These are phyloP conservation scores for Coptodon rendalli DNA, from an alignment of 2,113 vertebrate genomes.

Conservation along the genomic window DNA sequence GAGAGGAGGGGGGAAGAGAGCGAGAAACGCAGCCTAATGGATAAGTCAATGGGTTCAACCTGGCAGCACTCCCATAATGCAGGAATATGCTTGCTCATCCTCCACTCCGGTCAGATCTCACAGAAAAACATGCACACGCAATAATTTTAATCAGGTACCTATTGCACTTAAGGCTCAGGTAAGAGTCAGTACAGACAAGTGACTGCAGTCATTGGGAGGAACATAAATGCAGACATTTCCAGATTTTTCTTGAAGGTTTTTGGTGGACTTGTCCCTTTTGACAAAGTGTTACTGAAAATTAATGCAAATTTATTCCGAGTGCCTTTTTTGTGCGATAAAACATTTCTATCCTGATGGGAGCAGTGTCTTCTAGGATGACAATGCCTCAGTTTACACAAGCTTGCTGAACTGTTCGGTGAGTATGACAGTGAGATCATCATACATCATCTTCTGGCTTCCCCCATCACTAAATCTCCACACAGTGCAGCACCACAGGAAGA, in stretches of 20 bases:
- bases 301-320: neutral
- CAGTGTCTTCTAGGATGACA: neutral
- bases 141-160: neutral
- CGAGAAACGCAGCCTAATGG: neutral
- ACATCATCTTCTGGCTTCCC: neutral
- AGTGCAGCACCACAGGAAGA: neutral
- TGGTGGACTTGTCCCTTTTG: neutral
- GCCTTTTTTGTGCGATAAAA: neutral
- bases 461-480: neutral
- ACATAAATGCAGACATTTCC: neutral
- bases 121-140: neutral
- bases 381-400: neutral
- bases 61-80: conserved; percentile 65
- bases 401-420: neutral
- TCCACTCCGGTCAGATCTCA: neutral
- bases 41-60: conserved; percentile 62
- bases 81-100: neutral
- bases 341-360: neutral
- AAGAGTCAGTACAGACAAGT: neutral
- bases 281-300: neutral
- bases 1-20: neutral
- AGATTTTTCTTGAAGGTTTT: neutral
- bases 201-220: neutral
- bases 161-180: neutral
- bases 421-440: neutral